Evolutionary conservation across 2,888 invertebrate genomes (phyloP).

Genomic region (Synergus japonicus): DNA sequence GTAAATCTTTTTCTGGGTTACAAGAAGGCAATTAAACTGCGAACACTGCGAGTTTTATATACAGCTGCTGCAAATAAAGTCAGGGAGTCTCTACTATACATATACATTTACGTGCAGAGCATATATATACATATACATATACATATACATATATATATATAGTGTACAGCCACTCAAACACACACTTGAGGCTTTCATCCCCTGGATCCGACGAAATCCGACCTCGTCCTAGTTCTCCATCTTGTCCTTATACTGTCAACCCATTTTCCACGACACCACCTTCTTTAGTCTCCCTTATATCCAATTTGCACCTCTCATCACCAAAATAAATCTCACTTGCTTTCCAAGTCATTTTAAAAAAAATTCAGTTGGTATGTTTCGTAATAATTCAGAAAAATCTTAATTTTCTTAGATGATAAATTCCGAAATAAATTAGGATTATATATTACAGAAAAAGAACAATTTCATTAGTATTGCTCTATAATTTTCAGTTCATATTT

Average conservation of each 20-base stretch:
- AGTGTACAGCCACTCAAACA: neutral
- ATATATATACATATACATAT: neutral
- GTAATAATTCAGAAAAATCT: neutral
- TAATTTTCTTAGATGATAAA: no score
- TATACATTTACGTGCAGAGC: slow-evolving; percentile 17
- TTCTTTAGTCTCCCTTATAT: slow-evolving; percentile 7
- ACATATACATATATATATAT: no score
- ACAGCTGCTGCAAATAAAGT: slow-evolving; percentile 35
- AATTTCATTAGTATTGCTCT: neutral
- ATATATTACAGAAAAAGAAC: no score
- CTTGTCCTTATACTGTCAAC: slow-evolving; percentile 30
- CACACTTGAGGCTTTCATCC: slow-evolving; percentile 24
- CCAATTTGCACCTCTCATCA: neutral
- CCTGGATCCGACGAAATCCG: slow-evolving; percentile 49
- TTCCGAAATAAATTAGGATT: no score
- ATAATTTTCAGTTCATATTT: neutral
- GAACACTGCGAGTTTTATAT: slow-evolving; percentile 31
- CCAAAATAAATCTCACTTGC: neutral
- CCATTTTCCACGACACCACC: slow-evolving; percentile 3
- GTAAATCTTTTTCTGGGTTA: slow-evolving; percentile 36
- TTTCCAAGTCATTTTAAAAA: neutral
- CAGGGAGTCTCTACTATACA: neutral
- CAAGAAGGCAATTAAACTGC: slow-evolving; percentile 36
- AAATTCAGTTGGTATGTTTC: neutral
- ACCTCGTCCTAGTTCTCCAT: slow-evolving; percentile 57